Base-by-base conservation (phyloP, 2,797 vertebrate genomes). In the Crenichthys baileyi region DNA sequence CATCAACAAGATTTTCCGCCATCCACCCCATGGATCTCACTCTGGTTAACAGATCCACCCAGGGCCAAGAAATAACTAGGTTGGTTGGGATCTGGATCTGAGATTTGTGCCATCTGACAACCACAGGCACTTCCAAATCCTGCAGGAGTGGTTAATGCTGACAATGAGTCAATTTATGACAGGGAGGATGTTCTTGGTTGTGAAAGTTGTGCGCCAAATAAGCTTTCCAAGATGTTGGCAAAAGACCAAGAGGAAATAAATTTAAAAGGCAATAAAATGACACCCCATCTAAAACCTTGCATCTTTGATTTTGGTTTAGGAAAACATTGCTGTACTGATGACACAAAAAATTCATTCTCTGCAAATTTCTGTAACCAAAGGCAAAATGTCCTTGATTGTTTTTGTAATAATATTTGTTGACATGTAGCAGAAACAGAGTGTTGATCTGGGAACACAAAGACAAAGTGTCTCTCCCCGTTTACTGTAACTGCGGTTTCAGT, bases 91-190 rank as follows among this genome's bases (percentile, higher is more conserved):
- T 90, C 65, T 78, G 76, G 48, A 80, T 90, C 85, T 87, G 83
- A 87, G 89, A 88, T 73, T 87, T 75, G 26, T 80, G 88, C 90
- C 90, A 91, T 88, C 72, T 60, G 82, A 90, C 84, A 83, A 89
- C 89, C 75, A 78, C 22, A n/a, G 82, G 84, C 81, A 77, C 78
- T 83, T 88, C 77, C 26, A 74, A 75, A 87, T 78, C 78, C 76
- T 58, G 15, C 26, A 60, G 63, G 56, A 8, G 72, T 53, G 71
- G 1, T 18, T 56, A 68, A 56, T 31, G 73, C 73, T 65, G 76
- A 87, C 72, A 82, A 68, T 39, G 78, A 85, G 72, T 83, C 75
- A 70, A 26, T 82, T 77, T 77, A 61, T 79, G 78, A 73, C 75
- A 70, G 48, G 18, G 76, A 65, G 74, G n/a, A 68, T 31, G 61